Conservation (phyloP, 2,888 invertebrate species). For the Archaeoteleia sp. region DNA sequence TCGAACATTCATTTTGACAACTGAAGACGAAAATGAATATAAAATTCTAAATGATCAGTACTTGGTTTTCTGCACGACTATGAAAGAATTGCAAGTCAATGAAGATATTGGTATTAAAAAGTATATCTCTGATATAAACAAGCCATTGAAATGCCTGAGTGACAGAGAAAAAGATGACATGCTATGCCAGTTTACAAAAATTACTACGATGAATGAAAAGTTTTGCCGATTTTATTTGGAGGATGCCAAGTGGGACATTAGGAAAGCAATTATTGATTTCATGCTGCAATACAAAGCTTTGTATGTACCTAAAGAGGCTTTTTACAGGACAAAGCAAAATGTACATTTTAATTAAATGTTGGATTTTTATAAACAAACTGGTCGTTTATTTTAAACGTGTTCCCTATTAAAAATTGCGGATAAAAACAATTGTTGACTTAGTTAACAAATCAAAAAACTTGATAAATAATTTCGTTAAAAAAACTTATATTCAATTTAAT, state of each 20-base stretch:
- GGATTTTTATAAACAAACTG: too few species aligned
- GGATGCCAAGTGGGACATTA: slow-evolving; percentile 59
- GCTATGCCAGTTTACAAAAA: slow-evolving; percentile 52
- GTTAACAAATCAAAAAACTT: too few species aligned
- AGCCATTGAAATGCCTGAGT: slow-evolving; percentile 52
- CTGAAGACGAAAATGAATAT: slow-evolving; percentile 76
- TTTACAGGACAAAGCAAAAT: slow-evolving; percentile 13
- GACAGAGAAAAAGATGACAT: slow-evolving; percentile 56
- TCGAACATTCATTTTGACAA: slow-evolving; percentile 78
- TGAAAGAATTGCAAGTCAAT: slow-evolving; percentile 42
- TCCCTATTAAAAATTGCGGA: too few species aligned
- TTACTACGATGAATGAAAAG: slow-evolving; percentile 59
- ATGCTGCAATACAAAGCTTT: slow-evolving; percentile 56
- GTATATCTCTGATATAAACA: slow-evolving; percentile 36
- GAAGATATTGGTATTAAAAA: slow-evolving; percentile 42
- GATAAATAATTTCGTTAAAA: too few species aligned
- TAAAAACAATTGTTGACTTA: too few species aligned
- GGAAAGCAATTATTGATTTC: slow-evolving; percentile 59
- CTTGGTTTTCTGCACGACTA: slow-evolving; percentile 68
- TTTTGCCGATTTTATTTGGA: slow-evolving; percentile 59
- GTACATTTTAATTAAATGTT: too few species aligned
- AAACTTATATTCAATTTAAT: too few species aligned
- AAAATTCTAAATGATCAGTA: slow-evolving; percentile 82
- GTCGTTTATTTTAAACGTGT: too few species aligned
- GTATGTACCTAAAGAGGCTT: slow-evolving; percentile 54